Conservation (phyloP, 2,888 invertebrate genomes). For the Mallateleia sp. region DNA sequence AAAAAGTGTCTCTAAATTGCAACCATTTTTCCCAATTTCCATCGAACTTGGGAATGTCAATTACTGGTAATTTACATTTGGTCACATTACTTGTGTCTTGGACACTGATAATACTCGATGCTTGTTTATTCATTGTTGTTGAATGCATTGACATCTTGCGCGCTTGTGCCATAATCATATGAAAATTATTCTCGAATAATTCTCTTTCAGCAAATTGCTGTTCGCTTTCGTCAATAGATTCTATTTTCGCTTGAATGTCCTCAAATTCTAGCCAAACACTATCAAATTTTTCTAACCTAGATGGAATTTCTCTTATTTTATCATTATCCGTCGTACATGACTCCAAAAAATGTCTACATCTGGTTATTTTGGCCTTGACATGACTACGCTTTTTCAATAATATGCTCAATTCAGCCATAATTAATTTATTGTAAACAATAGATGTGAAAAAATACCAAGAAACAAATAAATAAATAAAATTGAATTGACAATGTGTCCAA, state of each 20-base stretch:
- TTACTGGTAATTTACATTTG: neutral
- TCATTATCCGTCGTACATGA: neutral
- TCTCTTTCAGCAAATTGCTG: neutral
- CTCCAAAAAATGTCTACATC: too few species aligned
- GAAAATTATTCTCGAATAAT: neutral
- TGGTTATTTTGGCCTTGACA: too few species aligned
- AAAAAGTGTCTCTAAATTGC: neutral
- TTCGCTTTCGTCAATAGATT: neutral
- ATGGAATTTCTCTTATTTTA: neutral
- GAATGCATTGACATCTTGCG: neutral
- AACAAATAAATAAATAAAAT: too few species aligned
- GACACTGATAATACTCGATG: neutral
- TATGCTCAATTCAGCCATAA: too few species aligned
- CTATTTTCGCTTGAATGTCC: neutral
- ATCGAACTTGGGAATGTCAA: neutral
- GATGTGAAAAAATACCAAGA: too few species aligned
- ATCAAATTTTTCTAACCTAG: neutral
- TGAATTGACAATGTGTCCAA: too few species aligned
- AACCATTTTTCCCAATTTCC: neutral
- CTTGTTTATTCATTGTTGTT: neutral
- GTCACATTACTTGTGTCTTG: neutral
- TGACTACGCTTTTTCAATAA: too few species aligned
- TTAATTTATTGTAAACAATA: too few species aligned
- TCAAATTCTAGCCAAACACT: neutral
- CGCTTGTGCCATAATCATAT: neutral